These are phyloP conservation scores for Ladona fulva DNA, from an alignment of 1,140 invertebrate genomes.

Conservation along the genomic window DNA sequence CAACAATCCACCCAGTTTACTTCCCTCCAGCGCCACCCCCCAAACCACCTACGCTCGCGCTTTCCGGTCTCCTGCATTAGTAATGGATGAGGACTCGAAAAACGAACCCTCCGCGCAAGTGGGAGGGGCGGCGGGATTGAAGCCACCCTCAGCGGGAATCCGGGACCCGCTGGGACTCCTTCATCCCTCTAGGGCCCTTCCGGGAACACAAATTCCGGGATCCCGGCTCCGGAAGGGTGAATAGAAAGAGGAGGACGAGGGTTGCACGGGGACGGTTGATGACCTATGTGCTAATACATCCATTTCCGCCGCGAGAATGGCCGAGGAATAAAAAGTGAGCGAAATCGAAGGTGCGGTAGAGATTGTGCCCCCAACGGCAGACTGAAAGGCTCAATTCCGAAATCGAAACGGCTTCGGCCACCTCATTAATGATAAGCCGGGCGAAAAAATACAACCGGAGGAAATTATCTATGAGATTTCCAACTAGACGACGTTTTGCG, in stretches of 20 bases:
- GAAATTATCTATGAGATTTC: too few relatives aligned
- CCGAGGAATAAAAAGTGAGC: too few relatives aligned
- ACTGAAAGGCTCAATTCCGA: too few relatives aligned
- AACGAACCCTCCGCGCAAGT: neutral
- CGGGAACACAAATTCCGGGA: neutral
- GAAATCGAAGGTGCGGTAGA: too few relatives aligned
- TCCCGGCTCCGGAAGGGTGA: neutral
- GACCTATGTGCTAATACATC: neutral
- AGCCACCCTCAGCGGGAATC: neutral
- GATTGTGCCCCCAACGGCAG: too few relatives aligned
- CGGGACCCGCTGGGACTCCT: neutral
- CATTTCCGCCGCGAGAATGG: too few relatives aligned
- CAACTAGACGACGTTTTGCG: too few relatives aligned
- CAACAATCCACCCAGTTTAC: neutral
- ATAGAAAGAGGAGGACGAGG: neutral
- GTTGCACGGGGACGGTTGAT: neutral
- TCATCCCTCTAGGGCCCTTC: neutral
- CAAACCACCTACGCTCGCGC: neutral
- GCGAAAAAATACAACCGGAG: too few relatives aligned
- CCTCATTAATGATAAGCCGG: too few relatives aligned
- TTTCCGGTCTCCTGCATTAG: neutral
- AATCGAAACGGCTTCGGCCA: too few relatives aligned
- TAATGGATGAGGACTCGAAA: neutral
- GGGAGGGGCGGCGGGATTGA: neutral
- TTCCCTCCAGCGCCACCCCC: too few relatives aligned